Percentiles rank a stretch among this genome's conserved stretches.
Evolutionary conservation across 2,888 invertebrate genomes (phyloP).

Genomic region (Leptinotarsa peninsularis): DNA sequence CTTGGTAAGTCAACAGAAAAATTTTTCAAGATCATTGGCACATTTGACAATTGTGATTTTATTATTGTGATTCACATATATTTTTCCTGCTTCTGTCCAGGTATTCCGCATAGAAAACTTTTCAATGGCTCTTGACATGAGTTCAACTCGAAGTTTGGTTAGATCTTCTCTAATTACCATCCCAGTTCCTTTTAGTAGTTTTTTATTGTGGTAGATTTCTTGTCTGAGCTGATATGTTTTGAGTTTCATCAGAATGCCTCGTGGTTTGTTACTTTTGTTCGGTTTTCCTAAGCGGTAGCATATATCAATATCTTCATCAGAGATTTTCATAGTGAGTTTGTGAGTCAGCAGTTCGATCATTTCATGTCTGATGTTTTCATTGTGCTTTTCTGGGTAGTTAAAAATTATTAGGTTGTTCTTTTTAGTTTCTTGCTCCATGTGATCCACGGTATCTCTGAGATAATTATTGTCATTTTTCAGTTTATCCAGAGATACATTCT

Average conservation of each 20-base stretch:
- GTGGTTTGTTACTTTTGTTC: slow-evolving; percentile 13
- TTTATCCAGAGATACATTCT: slow-evolving; percentile 11
- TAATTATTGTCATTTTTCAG: slow-evolving; percentile 5
- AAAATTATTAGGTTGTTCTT: background rate
- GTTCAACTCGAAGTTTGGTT: slow-evolving; percentile 13
- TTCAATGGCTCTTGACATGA: slow-evolving; percentile 8
- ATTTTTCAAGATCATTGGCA: background rate
- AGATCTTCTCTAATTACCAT: slow-evolving; percentile 15
- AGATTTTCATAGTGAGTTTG: slow-evolving; percentile 6
- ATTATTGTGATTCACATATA: slow-evolving; percentile 9
- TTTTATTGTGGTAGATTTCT: slow-evolving; percentile 15
- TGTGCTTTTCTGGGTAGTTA: too few species aligned
- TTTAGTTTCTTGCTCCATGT: slow-evolving; percentile 21
- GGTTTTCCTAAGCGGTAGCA: too few species aligned
- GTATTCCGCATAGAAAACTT: slow-evolving; percentile 7
- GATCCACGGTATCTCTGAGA: slow-evolving; percentile 1
- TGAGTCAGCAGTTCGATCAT: slow-evolving; percentile 16
- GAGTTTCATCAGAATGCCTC: slow-evolving; percentile 18
- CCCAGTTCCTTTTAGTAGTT: slow-evolving; percentile 22
- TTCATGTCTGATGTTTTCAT: slow-evolving; percentile 15
- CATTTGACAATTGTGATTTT: slow-evolving; percentile 7
- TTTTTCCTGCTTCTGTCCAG: slow-evolving; percentile 18
- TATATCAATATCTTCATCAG: background rate
- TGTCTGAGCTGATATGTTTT: slow-evolving; percentile 5
- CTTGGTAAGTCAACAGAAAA: too few species aligned